Evolutionary conservation across 2,888 invertebrate species (phyloP), one percentile per base, ranked within the genome.

Genomic region (Cataglyphis livida): DNA sequence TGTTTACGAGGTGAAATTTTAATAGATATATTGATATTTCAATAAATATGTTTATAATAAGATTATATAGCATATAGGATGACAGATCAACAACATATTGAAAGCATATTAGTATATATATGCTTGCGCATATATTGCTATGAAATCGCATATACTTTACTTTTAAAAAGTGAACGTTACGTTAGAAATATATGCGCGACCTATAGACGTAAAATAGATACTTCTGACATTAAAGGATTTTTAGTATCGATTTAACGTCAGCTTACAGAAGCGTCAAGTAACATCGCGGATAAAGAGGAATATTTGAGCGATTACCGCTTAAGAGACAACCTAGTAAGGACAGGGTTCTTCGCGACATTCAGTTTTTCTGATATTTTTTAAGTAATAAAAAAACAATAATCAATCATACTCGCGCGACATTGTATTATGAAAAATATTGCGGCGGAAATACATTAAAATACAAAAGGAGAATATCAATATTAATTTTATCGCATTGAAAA

Each of bases 201-300:
- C 15, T 65, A 65, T 38, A 57, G 35, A 35, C 35, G 54, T 54
- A 54, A 76, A 57, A 51, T 62, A 76, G 32, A 10, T 5, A 32
- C 10, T 76, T 32, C 2, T 15, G 9, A 54, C 9, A n/a, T n/a
- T 51, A 51, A 68, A 10, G 5, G 32, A 41, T 15, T 35, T n/a
- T 15, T 5, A 65, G 35, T 61, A 73, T 61, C 54, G 54, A 81
- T 81, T 81, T 81, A 51, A 51, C n/a, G 75, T 54, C 54, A n/a
- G 7, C 2, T 62, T 28, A 62, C 9, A 64, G n/a, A 41, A 62
- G 21, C 38, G 41, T 62, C 32, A 44, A n/a, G n/a, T 54, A 28
- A 0, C 10, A 74, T 12, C n/a, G n/a, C 6, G 6, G 21, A 62
- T 15, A 64, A 62, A 62, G 64, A 48, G 25, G 41, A 15, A 51